Base-by-base conservation (phyloP, 1,140 invertebrate genomes). In the Delia radicum region DNA sequence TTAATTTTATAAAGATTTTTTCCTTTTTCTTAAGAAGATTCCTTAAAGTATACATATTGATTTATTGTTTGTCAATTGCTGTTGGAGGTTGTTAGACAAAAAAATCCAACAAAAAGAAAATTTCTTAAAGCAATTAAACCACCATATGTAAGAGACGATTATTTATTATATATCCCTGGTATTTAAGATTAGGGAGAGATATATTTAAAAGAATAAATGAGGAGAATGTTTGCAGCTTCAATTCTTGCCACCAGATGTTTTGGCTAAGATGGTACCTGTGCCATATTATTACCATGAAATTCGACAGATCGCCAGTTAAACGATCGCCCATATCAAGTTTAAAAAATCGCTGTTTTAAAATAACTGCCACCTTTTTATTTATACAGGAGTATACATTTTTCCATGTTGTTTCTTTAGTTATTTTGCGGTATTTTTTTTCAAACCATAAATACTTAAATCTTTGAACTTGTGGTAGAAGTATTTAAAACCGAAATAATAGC, bases 11-110 rank as follows among this genome's bases (percentile, higher is more conserved):
- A 26, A 26, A 7, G 26, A 65, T 29, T 28, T 27, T 55, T 21
- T 21, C 24, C 48, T 6, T 55, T 6, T 65, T 65, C 62, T 27
- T 65, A 29, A 65, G 15, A 63, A 1, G 13, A 21, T 12, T 63
- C 12, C 62, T 27, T 28, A n/a, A n/a, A n/a, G 26, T 13, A 65
- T 65, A 33, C n/a, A 10, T 69, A 69, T 69, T 69, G 65, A 69
- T 69, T 69, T 69, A 69, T 69, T 18, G 65, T 33, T 69, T 69
- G 65, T 69, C 65, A 69, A 69, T 69, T 33, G 21, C 27, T 28
- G 18, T 29, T 65, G 12, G 8, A 21, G 29, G 29, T 69, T 69
- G 65, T 69, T 55, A 55, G 24, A 69, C 29, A 55, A 2, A 33
- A 69, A 31, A 69, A 69, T 33, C 2, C n/a, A n/a, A 42, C 37